Evolutionary conservation across 2,113 vertebrate genomes (phyloP).

Genomic region (Tachysurus vachellii): DNA sequence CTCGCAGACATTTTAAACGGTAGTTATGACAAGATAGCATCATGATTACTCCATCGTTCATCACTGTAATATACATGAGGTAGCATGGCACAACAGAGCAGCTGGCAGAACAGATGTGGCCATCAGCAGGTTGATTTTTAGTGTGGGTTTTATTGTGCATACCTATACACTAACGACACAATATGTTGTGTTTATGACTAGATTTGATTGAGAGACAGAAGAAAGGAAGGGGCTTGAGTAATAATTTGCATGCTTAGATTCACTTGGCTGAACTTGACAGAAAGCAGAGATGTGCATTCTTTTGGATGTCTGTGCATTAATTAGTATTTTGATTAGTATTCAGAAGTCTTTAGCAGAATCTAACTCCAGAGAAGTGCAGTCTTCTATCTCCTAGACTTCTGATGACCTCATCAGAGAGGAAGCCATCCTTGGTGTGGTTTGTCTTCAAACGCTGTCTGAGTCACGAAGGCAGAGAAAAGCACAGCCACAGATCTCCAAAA

Average conservation of each 20-base stretch:
- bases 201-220: not conserved
- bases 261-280: slow-evolving; percentile 1
- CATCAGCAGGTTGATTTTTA: not conserved
- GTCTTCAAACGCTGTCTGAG: slow-evolving; percentile 60
- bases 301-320: slow-evolving; percentile 20
- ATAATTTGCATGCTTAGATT: slow-evolving; percentile 4
- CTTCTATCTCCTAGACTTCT: slow-evolving; percentile 53
- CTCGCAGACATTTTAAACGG: slow-evolving; percentile 36
- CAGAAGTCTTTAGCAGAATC: slow-evolving; percentile 38
- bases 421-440: slow-evolving; percentile 49
- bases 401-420: slow-evolving; percentile 75
- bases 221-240: not conserved
- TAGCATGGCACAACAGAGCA: slow-evolving; percentile 18
- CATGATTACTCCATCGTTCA: slow-evolving; percentile 37
- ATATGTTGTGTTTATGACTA: not conserved
- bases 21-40: slow-evolving; percentile 21
- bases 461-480: slow-evolving; percentile 67
- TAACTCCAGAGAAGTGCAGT: slow-evolving; percentile 43
- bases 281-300: not conserved
- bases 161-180: not conserved
- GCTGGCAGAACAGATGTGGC: slow-evolving; percentile 21
- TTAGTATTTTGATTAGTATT: slow-evolving; percentile 18
- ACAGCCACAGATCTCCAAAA: slow-evolving; percentile 73
- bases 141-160: not conserved
- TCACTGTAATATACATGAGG: slow-evolving; percentile 16